phyloP scores from a whole-genome alignment of 2,888 invertebrate species.

The Zhuqinia jingwanae region DNA sequence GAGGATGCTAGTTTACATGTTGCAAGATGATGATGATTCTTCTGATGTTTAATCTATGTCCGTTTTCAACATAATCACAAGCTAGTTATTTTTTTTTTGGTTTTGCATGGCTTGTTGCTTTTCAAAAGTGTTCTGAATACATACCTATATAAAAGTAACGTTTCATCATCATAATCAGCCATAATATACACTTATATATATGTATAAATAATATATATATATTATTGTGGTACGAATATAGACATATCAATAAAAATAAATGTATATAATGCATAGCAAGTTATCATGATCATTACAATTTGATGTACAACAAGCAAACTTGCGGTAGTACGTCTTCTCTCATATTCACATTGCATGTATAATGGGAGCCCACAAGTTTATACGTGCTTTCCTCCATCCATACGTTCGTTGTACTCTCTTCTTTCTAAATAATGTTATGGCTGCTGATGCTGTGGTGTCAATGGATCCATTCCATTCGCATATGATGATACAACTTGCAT shows the following conservation, averaged over 20 bases:
- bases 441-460: slow-evolving; percentile 66
- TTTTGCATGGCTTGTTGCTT: slow-evolving; percentile 40
- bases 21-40: slow-evolving; percentile 19
- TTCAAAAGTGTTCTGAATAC: slow-evolving; percentile 8
- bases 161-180: no score
- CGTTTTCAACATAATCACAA: slow-evolving; percentile 43
- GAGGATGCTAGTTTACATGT: no score
- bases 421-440: slow-evolving; percentile 31
- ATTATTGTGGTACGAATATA: background rate
- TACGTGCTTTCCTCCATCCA: slow-evolving; percentile 29
- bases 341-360: slow-evolving; percentile 8
- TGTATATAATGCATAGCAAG: slow-evolving; percentile 8
- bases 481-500: slow-evolving; percentile 51
- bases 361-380: slow-evolving; percentile 12
- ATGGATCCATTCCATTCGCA: slow-evolving; percentile 70
- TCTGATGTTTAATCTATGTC: background rate
- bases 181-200: no score
- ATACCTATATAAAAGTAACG: background rate
- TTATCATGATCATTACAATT: slow-evolving; percentile 56
- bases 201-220: no score
- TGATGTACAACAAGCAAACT: slow-evolving; percentile 43
- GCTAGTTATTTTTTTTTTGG: slow-evolving; percentile 22
- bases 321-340: slow-evolving; percentile 52
- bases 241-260: background rate
- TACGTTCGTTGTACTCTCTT: slow-evolving; percentile 61